phyloP scores from a whole-genome alignment of 2,888 invertebrate genomes.

The Drosophila formosana region DNA sequence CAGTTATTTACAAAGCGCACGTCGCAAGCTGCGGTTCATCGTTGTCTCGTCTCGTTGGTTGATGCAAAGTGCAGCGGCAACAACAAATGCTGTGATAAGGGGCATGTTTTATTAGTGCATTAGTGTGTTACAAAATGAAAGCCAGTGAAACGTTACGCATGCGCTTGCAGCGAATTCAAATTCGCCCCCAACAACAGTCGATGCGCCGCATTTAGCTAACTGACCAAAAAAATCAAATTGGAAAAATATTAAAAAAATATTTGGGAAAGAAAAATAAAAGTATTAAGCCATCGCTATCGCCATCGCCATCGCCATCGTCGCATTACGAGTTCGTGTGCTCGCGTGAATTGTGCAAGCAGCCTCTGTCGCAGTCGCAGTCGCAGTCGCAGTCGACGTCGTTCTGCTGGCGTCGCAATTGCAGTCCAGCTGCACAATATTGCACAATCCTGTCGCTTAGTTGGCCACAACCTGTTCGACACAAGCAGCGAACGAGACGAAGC shows the following conservation, averaged over 20 bases:
- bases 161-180: conserved; percentile 64
- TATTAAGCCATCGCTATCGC: conserved; percentile 45
- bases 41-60: conserved; percentile 9
- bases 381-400: conserved; percentile 45
- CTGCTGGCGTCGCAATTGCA: neutral
- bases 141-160: conserved; percentile 71
- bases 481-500: too few species aligned
- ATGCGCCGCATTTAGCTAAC: conserved; percentile 63
- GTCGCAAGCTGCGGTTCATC: conserved; percentile 53
- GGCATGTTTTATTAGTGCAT: conserved; percentile 14
- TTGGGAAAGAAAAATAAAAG: conserved; percentile 37
- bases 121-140: conserved; percentile 64
- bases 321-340: conserved; percentile 45
- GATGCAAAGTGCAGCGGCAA: conserved; percentile 18
- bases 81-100: conserved; percentile 42
- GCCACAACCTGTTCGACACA: conserved; percentile 66
- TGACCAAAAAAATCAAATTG: conserved; percentile 65
- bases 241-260: conserved; percentile 1
- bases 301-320: conserved; percentile 7
- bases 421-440: conserved; percentile 71
- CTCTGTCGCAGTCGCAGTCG: conserved; percentile 9
- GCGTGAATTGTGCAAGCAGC: conserved; percentile 66
- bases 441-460: conserved; percentile 72
- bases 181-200: conserved; percentile 31
- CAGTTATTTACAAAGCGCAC: conserved; percentile 65